These are phyloP conservation scores for Tenebrosternarchus preto DNA, from an alignment of 2,113 vertebrate species.

Conservation along the genomic window DNA sequence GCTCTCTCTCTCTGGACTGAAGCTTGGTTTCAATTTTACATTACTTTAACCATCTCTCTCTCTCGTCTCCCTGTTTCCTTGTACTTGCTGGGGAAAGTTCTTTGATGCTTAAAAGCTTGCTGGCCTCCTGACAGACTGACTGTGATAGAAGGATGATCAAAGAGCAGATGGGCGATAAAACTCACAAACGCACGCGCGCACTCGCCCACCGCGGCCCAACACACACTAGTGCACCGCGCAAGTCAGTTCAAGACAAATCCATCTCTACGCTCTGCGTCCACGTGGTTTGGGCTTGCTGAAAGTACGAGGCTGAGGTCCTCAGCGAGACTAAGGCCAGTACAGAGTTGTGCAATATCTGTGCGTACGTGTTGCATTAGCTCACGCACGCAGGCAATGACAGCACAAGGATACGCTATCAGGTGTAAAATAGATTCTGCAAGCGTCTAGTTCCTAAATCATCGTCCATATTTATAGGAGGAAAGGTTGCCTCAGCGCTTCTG, in stretches of 20 bases:
- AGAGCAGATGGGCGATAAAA: constrained; percentile 12
- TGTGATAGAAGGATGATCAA: constrained; percentile 23
- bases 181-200: constrained; percentile 7
- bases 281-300: not conserved
- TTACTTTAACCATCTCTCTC: not conserved
- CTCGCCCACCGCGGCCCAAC: not conserved
- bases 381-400: constrained; percentile 17
- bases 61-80: constrained; percentile 19
- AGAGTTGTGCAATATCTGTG: constrained; percentile 29
- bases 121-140: constrained; percentile 13
- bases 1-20: not conserved
- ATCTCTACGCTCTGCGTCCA: not conserved
- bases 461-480: constrained; percentile 45
- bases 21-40: not conserved
- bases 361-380: not conserved
- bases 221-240: not conserved
- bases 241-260: not conserved
- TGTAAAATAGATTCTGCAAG: constrained; percentile 24
- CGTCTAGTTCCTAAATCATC: constrained; percentile 40
- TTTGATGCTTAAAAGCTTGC: constrained; percentile 12
- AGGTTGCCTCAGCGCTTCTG: constrained; percentile 41
- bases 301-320: not conserved
- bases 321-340: not conserved
- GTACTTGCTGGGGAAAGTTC: not conserved
- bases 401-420: constrained; percentile 36